phyloP scores from a whole-genome alignment of 2,113 vertebrate species.

The Rhynchomys soricoides region DNA sequence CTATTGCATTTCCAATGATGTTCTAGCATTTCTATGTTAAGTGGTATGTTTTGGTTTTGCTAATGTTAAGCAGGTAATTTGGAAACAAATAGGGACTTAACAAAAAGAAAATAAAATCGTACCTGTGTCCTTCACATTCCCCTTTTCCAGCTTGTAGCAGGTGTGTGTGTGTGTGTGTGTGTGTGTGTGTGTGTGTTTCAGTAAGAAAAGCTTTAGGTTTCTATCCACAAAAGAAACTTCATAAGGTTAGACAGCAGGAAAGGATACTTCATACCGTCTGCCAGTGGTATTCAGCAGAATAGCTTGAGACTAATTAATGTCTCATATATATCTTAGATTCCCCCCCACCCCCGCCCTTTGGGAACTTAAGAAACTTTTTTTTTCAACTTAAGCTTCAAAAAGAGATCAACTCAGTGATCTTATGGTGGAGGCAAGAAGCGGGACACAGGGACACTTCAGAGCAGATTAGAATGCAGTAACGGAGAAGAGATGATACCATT shows the following conservation, averaged over 20 bases:
- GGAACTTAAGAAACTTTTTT: constrained; percentile 49
- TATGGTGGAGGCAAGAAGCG: constrained; percentile 64
- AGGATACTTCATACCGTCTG: neutral
- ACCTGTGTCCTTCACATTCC: neutral
- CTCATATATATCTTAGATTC: constrained; percentile 73
- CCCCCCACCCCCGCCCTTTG: constrained; percentile 37
- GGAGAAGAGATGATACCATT: constrained; percentile 65
- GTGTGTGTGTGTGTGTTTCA: neutral
- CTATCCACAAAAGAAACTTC: constrained; percentile 48
- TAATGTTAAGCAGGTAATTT: constrained; percentile 17
- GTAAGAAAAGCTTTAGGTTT: constrained; percentile 50
- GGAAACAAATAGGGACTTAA: neutral
- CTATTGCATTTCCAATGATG: neutral
- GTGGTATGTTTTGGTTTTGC: constrained; percentile 6
- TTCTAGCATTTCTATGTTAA: neutral
- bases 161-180: neutral
- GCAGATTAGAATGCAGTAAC: constrained; percentile 65
- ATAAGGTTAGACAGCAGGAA: neutral
- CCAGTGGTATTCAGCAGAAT: neutral
- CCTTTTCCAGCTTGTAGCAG: too few relatives aligned
- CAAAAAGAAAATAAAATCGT: neutral
- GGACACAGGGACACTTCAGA: constrained; percentile 72
- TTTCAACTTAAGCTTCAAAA: constrained; percentile 63
- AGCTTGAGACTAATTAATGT: constrained; percentile 63
- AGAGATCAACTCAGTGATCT: constrained; percentile 74